Evolutionary conservation across 2,113 vertebrate species (phyloP).

Genomic region (Dipodomys merriami): DNA sequence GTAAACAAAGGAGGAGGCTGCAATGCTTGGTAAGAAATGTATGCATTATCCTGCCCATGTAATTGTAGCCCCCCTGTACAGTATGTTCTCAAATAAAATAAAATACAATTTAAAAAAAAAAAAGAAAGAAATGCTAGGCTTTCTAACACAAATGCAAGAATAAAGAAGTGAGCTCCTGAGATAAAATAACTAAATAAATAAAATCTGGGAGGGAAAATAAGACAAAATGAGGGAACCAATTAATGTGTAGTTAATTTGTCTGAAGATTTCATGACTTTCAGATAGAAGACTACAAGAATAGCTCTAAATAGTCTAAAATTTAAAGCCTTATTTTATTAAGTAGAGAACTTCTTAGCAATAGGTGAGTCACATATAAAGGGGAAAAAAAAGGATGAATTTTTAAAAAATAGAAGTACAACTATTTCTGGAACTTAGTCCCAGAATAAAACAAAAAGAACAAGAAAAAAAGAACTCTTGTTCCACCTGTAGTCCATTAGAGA

Average conservation of each 20-base stretch:
- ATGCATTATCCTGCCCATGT: too few relatives aligned
- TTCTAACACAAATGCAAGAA: background rate
- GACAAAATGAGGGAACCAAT: background rate
- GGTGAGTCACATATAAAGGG: background rate
- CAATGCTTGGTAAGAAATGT: too few relatives aligned
- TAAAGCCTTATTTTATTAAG: background rate
- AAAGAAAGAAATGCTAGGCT: too few relatives aligned
- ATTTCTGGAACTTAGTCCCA: conserved; percentile 32
- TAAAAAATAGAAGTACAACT: background rate
- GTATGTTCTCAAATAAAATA: too few relatives aligned
- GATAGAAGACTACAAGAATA: background rate
- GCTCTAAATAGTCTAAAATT: background rate
- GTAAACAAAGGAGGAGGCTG: too few relatives aligned
- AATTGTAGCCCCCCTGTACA: too few relatives aligned
- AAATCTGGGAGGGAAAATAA: background rate
- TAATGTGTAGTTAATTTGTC: background rate
- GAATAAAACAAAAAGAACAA: background rate
- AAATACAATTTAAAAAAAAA: too few relatives aligned
- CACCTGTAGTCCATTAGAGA: conserved; percentile 20
- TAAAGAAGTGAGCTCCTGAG: background rate
- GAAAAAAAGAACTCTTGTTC: too few relatives aligned
- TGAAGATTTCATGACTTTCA: background rate
- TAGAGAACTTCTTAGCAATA: background rate
- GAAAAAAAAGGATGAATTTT: background rate
- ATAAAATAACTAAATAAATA: background rate